A percentile compares a stretch with the other conserved stretches of the same genome.
Evolutionary conservation across 2,113 vertebrate species (phyloP).

Genomic region (Rhodinocichla rosea): DNA sequence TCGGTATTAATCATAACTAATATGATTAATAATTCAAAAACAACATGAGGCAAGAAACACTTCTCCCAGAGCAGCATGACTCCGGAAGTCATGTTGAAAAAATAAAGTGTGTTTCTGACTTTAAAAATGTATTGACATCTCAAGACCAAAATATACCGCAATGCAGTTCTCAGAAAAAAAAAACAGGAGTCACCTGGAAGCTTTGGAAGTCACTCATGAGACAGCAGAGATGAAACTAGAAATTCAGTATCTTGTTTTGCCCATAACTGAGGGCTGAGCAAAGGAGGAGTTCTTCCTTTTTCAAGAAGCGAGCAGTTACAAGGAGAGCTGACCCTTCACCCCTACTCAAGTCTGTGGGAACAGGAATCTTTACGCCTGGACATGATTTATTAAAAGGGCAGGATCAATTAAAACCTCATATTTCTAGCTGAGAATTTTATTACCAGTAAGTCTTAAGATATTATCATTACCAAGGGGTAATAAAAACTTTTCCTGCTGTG

Average conservation of each 20-base stretch:
- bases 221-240: background rate
- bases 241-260: background rate
- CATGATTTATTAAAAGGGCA: slow-evolving; percentile 34
- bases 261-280: background rate
- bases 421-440: slow-evolving; percentile 1
- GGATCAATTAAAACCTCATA: slow-evolving; percentile 39
- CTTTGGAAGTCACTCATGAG: background rate
- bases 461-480: background rate
- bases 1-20: background rate
- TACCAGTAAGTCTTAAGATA: background rate
- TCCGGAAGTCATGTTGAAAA: background rate
- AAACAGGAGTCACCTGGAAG: background rate
- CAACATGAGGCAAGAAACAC: background rate
- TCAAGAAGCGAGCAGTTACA: accelerated
- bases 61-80: background rate
- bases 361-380: background rate
- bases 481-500: background rate
- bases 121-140: background rate
- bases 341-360: background rate
- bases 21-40: background rate
- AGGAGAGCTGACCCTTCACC: background rate
- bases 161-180: background rate
- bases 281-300: background rate
- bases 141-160: background rate
- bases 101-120: background rate